Evolutionary conservation across 2,797 vertebrate species (phyloP), one percentile per base, ranked within the genome.

Genomic region (Moxostoma hubbsi): DNA sequence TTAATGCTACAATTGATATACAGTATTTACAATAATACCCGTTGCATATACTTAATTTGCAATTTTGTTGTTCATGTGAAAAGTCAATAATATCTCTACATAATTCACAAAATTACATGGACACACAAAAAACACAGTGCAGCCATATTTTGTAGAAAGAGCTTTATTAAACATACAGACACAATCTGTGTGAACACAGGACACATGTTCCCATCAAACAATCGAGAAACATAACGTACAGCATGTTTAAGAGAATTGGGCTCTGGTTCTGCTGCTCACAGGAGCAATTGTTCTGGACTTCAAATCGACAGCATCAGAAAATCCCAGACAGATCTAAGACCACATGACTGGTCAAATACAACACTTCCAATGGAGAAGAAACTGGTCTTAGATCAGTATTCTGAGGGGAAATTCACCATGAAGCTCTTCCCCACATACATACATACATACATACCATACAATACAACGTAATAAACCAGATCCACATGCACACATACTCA

Each of bases 131-230:
- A 24, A 1, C 11, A 15, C 9, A 11, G 13, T 45, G 10, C 24
- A 54, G 36, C 10, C 51, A 47, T 83, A 80, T 94, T 96, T 96
- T 95, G 93, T 98, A 98, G 95, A 98, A 98, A 98, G 93, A 93
- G 94, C 95, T 98, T 99, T 94, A 98, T 98, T 96, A 97, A 93
- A 96, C 96, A 96, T 96, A 97, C 96, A 98, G 95, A 95, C 96
- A 98, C 66, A 81, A 65, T 77, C 59, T 54, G 66, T 59, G 54
- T 77, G 81, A 74, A 75, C 65, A 43, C 96, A 97, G 95, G 95
- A 96, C 97, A 96, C 96, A 92, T 98, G 91, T 83, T 86, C 85
- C 85, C 96, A 96, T 96, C 96, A 96, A 96, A 96, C 95, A 96
- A 96, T 96, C 94, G 92, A 83, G 55, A 69, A 77, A 63, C 55